Evolutionary conservation across 2,888 invertebrate genomes (phyloP), one percentile per base, ranked within the genome.

Genomic region (Leptothorax acervorum): DNA sequence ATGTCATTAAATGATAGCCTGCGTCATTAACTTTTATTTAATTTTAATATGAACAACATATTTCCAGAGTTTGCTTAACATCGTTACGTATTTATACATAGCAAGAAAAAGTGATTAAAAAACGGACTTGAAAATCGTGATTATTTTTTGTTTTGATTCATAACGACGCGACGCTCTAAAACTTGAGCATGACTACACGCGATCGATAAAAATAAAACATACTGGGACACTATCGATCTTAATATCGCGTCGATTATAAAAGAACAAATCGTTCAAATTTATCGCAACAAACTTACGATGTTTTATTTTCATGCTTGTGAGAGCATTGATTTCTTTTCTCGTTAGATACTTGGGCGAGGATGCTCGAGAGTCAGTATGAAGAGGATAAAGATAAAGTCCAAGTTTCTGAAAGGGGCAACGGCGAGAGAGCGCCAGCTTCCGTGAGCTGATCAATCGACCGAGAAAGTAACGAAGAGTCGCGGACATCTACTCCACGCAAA

Each of bases 381-480:
- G 23, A 48, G 12, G 35, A 12, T 53, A 70, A 45, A 53, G 2
- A 12, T 53, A 70, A 45, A 53, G 2, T 48, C 57, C 4, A 60
- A 79, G 60, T 79, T 79, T 60, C 60, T 73, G 73, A 79, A 35
- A 55, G 11, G 11, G 15, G 45, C 15, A 45, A 63, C n/a, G 31
- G 63, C 63, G 55, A 51, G 28, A 65, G 63, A 55, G 15, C 53
- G n/a, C 23, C 53, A 23, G 57, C 53, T 62, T 23, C 57, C 12
- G n/a, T 83, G 70, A 83, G 79, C 79, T 83, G 83, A 83, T 83
- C 79, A 79, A 70, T 83, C 83, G 65, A 31, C 70, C 31, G 79
- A 83, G 68, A 70, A 68, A 82, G 66, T 28, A 62, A 63, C 68
- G 62, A 70, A 45, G 57, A 45, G 57, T 45, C 12, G 55, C 18